Base-by-base conservation (phyloP, 2,113 vertebrate genomes). In the Ammodytes dubius region DNA sequence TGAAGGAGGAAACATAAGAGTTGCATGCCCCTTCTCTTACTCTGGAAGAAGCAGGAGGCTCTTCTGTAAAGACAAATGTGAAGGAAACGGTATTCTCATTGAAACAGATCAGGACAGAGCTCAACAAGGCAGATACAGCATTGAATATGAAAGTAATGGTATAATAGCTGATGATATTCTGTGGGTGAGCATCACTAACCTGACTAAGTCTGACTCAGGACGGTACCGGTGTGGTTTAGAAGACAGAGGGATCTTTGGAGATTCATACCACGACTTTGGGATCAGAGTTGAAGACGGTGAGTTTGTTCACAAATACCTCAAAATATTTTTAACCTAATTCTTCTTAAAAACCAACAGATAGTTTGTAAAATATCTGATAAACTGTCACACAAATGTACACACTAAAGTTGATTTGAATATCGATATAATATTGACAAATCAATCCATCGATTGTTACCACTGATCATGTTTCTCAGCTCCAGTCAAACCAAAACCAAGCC, bases 131-230 rank as follows among this genome's bases (percentile, higher is more conserved):
- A 65, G 75, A 74, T 86, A 82, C 61, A 67, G 65, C 19, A 66
- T 86, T 27, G 7, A n/a, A 15, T 74, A 27, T 65, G 13, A 4
- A 4, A 54, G 10, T 27, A 27, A 27, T 6, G 27, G 27, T 0
- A 19, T 12, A n/a, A 0, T 17, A 10, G 46, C 1, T 0, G 0
- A 2, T 1, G 5, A n/a, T 13, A 0, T 37, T 66, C 4, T 88
- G 19, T 1, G 35, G 49, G 87, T 81, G 83, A 81, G 4, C 83
- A 81, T 88, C 73, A 68, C 37, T 39, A 47, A 67, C 0, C 69
- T 86, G 65, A 71, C 0, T 1, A 47, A 63, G 69, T 86, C 80
- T 4, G 83, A 86, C 45, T 66, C 72, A 5, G 87, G 80, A 45
- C 1, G 6, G 3, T 88, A 86, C 80, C 27, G 1, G 0, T 88